Base-by-base conservation (phyloP, 2,888 invertebrate genomes). In the Pyrrhosoma nymphula region DNA sequence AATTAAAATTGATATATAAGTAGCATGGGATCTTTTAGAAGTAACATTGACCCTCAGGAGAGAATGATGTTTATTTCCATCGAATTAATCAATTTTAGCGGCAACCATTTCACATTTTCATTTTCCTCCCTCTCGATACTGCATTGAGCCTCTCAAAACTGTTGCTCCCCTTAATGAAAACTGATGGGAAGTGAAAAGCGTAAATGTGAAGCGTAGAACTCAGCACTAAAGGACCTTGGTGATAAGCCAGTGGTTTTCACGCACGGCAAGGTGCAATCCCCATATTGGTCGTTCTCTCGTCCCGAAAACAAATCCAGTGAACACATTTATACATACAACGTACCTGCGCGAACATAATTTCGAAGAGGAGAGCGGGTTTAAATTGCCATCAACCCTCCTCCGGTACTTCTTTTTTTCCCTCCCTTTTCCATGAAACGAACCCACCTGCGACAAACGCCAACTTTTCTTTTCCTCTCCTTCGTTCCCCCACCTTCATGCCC, bases 401-500 rank as follows among this genome's bases (percentile, higher is more conserved):
- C 30, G 10, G 39, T 3, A 30, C 35, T 18, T 14, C 55, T 89
- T 60, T 60, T 60, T 60, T 60, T 60, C 20, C 2, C 18, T 56
- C 56, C 16, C 16, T 30, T 30, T 56, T 14, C 26, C n/a, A 0
- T n/a, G 55, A 26, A 89, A 89, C 56, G 89, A 23, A 10, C n/a
- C 89, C 55, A 89, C 89, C 91, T 63, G 35, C 89, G n/a, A 23
- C 89, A 26, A 23, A 39, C 30, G 30, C 60, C 30, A 6, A 10
- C 56, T 56, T 56, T 16, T 16, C 56, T 56, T 56, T 8, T 56
- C 60, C 3, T 20, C 60, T 60, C 1, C 16, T 60, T 12, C 60
- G 16, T 14, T 60, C 90, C 56, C 30, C n/a, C 56, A 18, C n/a
- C 90, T 60, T 90, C 56, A n/a, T 90, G 35, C 69, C 90, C 90